Evolutionary conservation across 2,888 invertebrate species (phyloP).

Genomic region (Ophion obscuratus): DNA sequence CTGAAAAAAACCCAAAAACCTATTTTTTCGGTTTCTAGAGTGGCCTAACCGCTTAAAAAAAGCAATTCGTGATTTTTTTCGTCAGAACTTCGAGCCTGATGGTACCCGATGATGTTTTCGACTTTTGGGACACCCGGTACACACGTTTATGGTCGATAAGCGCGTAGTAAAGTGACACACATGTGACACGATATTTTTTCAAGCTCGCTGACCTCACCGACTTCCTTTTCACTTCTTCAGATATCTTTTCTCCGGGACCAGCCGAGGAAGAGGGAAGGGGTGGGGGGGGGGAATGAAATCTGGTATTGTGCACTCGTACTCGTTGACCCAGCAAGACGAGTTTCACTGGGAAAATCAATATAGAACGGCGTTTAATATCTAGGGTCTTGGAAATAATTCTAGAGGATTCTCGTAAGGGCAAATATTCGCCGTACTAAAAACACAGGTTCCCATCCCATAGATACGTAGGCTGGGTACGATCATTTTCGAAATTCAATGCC

Average conservation of each 20-base stretch:
- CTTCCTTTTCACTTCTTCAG: constrained; percentile 6
- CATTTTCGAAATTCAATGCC: too few species aligned
- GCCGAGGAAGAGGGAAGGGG: constrained; percentile 8
- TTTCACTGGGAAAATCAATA: constrained; percentile 65
- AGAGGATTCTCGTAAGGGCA: too few species aligned
- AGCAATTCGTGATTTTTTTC: too few species aligned
- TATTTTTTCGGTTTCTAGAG: too few species aligned
- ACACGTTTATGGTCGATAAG: neutral
- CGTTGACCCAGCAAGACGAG: constrained; percentile 61
- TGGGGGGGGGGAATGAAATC: constrained; percentile 5
- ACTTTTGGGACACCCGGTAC: neutral
- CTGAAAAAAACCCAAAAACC: too few species aligned
- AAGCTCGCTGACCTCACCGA: constrained; percentile 52
- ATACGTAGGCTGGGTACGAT: too few species aligned
- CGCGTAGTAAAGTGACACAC: neutral
- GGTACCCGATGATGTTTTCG: neutral
- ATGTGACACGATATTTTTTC: constrained; percentile 6
- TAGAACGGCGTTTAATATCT: constrained; percentile 60
- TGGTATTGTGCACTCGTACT: constrained; percentile 54
- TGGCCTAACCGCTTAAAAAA: too few species aligned
- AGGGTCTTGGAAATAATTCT: too few species aligned
- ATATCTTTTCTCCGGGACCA: constrained; percentile 17
- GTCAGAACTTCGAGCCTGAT: too few species aligned
- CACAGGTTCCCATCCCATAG: too few species aligned
- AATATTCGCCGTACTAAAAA: too few species aligned